A percentile compares a stretch with the other conserved stretches of the same genome.
Conservation (phyloP, 1,140 invertebrate species). For the Drosophila seguyi region DNA sequence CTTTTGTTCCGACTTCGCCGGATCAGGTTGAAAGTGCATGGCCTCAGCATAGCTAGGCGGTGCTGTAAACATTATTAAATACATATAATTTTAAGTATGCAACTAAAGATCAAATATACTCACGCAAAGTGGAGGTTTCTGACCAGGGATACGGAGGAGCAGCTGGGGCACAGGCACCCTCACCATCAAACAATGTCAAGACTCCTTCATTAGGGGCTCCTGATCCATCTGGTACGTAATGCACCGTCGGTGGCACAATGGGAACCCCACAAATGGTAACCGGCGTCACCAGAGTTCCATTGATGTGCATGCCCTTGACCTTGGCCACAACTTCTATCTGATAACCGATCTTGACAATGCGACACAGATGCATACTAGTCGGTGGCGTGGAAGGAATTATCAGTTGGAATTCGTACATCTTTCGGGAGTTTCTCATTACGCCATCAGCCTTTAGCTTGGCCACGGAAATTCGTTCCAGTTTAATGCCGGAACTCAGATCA, state of each 20-base stretch:
- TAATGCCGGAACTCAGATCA: conserved; percentile 86
- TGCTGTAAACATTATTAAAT: conserved; percentile 23
- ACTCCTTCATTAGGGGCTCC: conserved; percentile 27
- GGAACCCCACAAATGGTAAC: conserved; percentile 88
- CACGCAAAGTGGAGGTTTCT: conserved; percentile 36
- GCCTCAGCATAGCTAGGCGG: conserved; percentile 71
- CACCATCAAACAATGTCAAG: conserved; percentile 37
- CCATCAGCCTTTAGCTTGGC: conserved; percentile 86
- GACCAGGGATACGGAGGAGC: conserved; percentile 51
- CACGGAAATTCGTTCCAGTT: conserved; percentile 86
- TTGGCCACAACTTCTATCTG: conserved; percentile 87
- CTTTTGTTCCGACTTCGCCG: background rate
- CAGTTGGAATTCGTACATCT: conserved; percentile 81
- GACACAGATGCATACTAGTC: conserved; percentile 89
- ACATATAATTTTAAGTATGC: background rate
- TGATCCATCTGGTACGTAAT: conserved; percentile 30
- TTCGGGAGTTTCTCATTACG: conserved; percentile 85
- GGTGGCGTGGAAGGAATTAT: conserved; percentile 89
- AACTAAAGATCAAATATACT: background rate
- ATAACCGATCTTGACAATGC: conserved; percentile 90
- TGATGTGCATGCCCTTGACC: conserved; percentile 85
- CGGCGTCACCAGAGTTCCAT: conserved; percentile 85
- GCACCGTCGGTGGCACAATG: conserved; percentile 22
- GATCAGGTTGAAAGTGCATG: conserved; percentile 28
- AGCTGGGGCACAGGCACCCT: background rate